Evolutionary conservation across 2,888 invertebrate genomes (phyloP).

Genomic region (Ditylenchus weischeri): DNA sequence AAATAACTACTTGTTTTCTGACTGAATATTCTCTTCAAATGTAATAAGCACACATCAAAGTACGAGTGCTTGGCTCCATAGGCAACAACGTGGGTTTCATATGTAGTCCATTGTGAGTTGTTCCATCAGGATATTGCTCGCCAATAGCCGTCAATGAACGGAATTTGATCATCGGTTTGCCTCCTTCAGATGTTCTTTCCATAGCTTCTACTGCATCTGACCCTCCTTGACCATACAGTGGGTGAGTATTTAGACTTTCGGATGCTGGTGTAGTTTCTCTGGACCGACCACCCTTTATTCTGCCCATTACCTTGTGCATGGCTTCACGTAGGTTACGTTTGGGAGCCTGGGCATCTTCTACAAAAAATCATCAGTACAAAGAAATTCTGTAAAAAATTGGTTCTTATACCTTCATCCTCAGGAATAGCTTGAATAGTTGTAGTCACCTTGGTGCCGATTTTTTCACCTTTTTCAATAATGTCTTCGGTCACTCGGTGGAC

Average conservation of each 20-base stretch:
- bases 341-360: not conserved
- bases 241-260: conserved; percentile 3
- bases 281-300: not conserved
- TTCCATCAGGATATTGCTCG: not conserved
- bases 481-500: conserved; percentile 25
- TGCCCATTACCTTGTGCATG: conserved; percentile 13
- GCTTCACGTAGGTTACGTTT: conserved; percentile 14
- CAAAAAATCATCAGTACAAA: not conserved
- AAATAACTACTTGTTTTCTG: too few species aligned
- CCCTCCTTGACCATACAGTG: not conserved
- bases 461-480: conserved; percentile 24
- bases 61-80: conserved; percentile 32
- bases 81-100: conserved; percentile 7
- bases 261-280: conserved; percentile 12
- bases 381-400: not conserved
- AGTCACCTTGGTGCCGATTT: conserved; percentile 23
- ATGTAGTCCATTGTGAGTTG: not conserved
- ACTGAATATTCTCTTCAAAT: too few species aligned
- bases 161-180: not conserved
- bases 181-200: not conserved
- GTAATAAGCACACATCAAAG: conserved; percentile 15
- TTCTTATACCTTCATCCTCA: conserved; percentile 8
- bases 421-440: conserved; percentile 2
- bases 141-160: conserved; percentile 1
- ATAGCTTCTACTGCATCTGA: conserved; percentile 1